Base-by-base conservation (phyloP, 2,113 vertebrate species). In the Gorsachius goisagi region DNA sequence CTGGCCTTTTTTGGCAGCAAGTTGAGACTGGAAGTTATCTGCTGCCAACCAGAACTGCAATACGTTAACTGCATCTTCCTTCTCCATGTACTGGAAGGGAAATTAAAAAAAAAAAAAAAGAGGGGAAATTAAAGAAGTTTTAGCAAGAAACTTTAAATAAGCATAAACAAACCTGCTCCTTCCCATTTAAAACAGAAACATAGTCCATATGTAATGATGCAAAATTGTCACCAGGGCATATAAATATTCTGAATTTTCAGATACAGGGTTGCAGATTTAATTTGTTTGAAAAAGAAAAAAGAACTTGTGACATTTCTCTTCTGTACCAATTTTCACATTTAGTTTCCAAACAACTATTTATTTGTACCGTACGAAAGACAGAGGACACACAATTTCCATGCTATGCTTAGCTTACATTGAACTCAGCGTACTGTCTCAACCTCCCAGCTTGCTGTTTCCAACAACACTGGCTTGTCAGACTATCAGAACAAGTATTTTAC, bases 41-140 rank as follows among this genome's bases (percentile, higher is more conserved):
- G 99, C 99, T 28, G 99, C 99, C 97, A 99, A 95, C 99, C 99
- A 99, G 96, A 99, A 99, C 96, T 99, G 99, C 95, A 99, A 95
- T 22, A 99, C 97, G 56, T 99, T 99, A 93, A 99, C 99, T 24
- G 99, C 99, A 71, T 99, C 99, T 97, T 99, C 99, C 95, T 99
- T 99, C 94, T 99, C 99, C 99, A 99, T 99, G 97, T 98, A 99
- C 99, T 99, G 73, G 44, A 86, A 97, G 80, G 45, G 94, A 97
- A 96, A 94, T 3, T 37, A 28, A 80, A n/a, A 53, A 73, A 67
- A 44, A 49, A 39, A 39, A 72, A 63, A 44, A 45, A 92, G 5
- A 68, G 4, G 9, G 74, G 37, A 94, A 73, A 81, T 89, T 81
- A 71, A 90, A 80, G 33, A 87, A 68, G 11, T 24, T 68, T 52